Evolutionary conservation across 1,140 invertebrate genomes (phyloP).

Genomic region (Tigriopus japonicus): DNA sequence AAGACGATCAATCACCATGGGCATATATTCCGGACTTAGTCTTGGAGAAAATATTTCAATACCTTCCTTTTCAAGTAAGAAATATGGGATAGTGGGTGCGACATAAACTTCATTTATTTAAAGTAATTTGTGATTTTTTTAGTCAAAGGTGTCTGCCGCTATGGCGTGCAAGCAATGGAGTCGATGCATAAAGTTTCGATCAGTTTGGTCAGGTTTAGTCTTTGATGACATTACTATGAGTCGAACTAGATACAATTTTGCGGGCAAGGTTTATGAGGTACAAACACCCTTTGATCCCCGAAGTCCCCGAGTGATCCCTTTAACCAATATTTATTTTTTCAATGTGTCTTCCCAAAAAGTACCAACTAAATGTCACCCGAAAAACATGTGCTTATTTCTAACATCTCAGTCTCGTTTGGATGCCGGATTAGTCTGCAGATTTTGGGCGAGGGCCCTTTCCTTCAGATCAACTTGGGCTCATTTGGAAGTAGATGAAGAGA

Average conservation of each 20-base stretch:
- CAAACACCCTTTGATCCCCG: background rate
- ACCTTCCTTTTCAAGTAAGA: conserved; percentile 27
- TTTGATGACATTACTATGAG: conserved; percentile 51
- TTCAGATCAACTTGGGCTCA: no score
- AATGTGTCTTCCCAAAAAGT: background rate
- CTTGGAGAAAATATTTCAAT: conserved; percentile 52
- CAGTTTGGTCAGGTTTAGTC: conserved; percentile 49
- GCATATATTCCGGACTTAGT: conserved; percentile 48
- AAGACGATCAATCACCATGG: conserved; percentile 30
- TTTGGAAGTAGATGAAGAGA: no score
- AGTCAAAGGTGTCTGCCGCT: conserved; percentile 1
- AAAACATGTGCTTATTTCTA: no score
- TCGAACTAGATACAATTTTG: conserved; percentile 50
- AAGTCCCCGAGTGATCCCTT: background rate
- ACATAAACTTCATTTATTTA: no score
- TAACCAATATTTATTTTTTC: background rate
- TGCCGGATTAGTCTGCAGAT: no score
- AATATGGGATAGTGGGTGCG: conserved; percentile 49
- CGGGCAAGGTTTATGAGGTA: conserved; percentile 11
- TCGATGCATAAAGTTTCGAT: conserved; percentile 45
- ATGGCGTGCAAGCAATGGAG: conserved; percentile 19
- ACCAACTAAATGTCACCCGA: background rate
- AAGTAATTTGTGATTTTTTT: conserved; percentile 35
- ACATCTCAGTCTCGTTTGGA: no score
- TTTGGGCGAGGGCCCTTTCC: no score